These are phyloP conservation scores for Scomberomorus guttatus DNA, from an alignment of 2,797 vertebrate genomes.

Conservation along the genomic window DNA sequence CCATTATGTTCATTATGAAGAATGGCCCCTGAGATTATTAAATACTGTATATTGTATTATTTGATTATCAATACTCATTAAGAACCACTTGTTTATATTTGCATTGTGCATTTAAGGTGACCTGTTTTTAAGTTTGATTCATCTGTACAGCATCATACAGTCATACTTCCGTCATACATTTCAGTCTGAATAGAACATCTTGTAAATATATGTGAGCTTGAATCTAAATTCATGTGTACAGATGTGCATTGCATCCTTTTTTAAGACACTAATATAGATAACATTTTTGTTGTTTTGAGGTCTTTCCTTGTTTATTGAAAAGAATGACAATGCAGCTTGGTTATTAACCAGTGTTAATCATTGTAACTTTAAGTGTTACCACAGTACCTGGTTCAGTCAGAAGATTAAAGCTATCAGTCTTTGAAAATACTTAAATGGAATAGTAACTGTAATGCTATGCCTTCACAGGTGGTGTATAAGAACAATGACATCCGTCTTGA, in stretches of 20 bases:
- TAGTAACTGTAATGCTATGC: neutral
- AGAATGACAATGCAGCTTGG: neutral
- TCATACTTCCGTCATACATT: too few relatives aligned
- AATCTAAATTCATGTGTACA: slow-evolving; percentile 11
- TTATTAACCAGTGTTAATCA: slow-evolving; percentile 8
- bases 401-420: neutral
- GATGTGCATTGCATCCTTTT: slow-evolving; percentile 6
- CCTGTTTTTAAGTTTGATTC: neutral
- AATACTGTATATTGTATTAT: too few relatives aligned
- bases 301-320: neutral
- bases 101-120: neutral
- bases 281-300: neutral
- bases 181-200: neutral
- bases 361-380: neutral
- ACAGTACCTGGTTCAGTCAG: neutral
- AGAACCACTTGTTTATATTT: neutral
- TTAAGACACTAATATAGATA: slow-evolving; percentile 6
- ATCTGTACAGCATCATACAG: neutral
- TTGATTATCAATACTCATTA: too few relatives aligned
- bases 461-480: slow-evolving; percentile 95
- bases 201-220: slow-evolving; percentile 18
- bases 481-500: slow-evolving; percentile 99
- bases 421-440: neutral
- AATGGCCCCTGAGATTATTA: too few relatives aligned
- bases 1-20: too few relatives aligned